phyloP scores from a whole-genome alignment of 1,140 invertebrate genomes.

The Lordiphosa collinella region DNA sequence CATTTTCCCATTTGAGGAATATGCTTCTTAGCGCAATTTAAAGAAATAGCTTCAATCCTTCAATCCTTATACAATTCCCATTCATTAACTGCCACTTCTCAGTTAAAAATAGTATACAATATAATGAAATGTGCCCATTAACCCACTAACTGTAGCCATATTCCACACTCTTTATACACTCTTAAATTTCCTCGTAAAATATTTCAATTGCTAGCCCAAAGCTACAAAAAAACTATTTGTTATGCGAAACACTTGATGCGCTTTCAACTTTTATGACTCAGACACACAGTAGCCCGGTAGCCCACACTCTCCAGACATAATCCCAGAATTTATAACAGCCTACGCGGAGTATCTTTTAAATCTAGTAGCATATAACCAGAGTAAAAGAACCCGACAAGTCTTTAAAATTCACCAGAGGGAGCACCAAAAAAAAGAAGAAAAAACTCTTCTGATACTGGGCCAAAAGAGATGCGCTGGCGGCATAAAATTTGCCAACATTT shows the following conservation, averaged over 20 bases:
- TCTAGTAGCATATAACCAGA: conserved; percentile 40
- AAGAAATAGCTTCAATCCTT: too few relatives aligned
- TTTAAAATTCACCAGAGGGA: conserved; percentile 58
- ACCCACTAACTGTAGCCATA: too few relatives aligned
- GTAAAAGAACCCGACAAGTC: conserved; percentile 35
- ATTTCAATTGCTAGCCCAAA: neutral
- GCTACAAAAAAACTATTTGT: conserved; percentile 17
- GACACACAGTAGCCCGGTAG: neutral
- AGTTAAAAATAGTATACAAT: too few relatives aligned
- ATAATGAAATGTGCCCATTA: too few relatives aligned
- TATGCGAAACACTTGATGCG: conserved; percentile 27
- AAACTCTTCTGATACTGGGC: conserved; percentile 28
- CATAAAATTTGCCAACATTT: conserved; percentile 28
- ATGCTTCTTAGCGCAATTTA: too few relatives aligned
- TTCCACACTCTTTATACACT: too few relatives aligned
- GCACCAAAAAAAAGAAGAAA: conserved; percentile 30
- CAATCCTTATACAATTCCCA: too few relatives aligned
- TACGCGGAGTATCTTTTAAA: conserved; percentile 14
- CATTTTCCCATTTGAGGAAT: too few relatives aligned
- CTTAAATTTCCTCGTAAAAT: neutral
- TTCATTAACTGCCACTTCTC: too few relatives aligned
- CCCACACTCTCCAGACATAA: conserved; percentile 3
- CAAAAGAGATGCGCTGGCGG: conserved; percentile 38
- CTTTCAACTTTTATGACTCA: conserved; percentile 35
- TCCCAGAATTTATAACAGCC: conserved; percentile 10